Percentiles rank a stretch among this genome's conserved stretches.
phyloP scores from a whole-genome alignment of 2,113 vertebrate genomes.

The Festucalex cinctus region DNA sequence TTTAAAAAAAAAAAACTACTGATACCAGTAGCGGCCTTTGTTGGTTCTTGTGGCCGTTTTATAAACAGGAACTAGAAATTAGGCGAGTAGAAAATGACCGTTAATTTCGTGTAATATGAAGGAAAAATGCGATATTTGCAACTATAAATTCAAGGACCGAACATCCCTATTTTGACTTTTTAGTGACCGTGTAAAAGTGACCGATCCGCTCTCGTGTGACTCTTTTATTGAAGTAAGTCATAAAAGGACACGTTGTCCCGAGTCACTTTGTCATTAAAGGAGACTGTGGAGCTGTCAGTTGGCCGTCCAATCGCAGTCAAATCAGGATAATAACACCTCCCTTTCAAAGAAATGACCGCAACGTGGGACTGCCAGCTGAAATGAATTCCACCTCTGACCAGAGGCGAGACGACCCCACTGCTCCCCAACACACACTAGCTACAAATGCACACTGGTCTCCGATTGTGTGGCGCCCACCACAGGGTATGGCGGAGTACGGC shows the following conservation, averaged over 20 bases:
- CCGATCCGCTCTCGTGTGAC: conserved; percentile 16
- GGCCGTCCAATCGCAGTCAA: conserved; percentile 72
- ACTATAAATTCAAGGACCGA: no score
- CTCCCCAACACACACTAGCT: conserved; percentile 35
- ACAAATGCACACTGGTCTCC: conserved; percentile 16
- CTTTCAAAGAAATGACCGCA: conserved; percentile 80
- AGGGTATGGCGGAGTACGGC: neutral
- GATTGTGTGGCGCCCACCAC: neutral
- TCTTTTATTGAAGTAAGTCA: conserved; percentile 43
- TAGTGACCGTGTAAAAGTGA: conserved; percentile 19
- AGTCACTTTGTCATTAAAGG: conserved; percentile 64
- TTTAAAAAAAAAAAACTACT: no score
- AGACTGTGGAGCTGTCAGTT: conserved; percentile 63
- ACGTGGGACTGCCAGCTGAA: conserved; percentile 77
- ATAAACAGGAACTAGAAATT: no score
- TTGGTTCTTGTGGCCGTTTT: no score
- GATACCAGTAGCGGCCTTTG: no score
- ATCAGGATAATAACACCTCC: conserved; percentile 81
- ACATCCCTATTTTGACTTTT: neutral
- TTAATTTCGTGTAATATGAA: no score
- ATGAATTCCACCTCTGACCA: conserved; percentile 78
- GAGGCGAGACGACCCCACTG: conserved; percentile 64
- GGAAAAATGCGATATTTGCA: no score
- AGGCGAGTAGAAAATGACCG: no score
- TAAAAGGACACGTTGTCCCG: conserved; percentile 54